Evolutionary conservation across 2,888 invertebrate genomes (phyloP).

Genomic region (Calephelis perditalis): DNA sequence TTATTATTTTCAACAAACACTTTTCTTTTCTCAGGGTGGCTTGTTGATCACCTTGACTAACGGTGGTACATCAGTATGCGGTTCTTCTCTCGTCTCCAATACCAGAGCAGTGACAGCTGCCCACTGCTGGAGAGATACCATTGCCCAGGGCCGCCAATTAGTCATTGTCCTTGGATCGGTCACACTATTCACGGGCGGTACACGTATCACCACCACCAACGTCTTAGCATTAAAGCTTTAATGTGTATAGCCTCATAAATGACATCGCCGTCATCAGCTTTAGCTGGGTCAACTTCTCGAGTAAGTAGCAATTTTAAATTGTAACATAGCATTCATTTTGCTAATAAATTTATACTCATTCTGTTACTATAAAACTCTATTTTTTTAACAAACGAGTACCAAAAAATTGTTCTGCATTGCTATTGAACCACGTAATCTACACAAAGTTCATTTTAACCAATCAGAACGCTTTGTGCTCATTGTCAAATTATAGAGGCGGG

Average conservation of each 20-base stretch:
- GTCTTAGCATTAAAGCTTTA: slow-evolving; percentile 37
- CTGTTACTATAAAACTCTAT: too few species aligned
- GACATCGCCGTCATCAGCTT: slow-evolving; percentile 42
- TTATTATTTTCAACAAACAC: neutral
- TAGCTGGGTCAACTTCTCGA: slow-evolving; percentile 17
- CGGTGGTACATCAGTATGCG: slow-evolving; percentile 39
- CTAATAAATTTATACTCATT: too few species aligned
- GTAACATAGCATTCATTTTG: too few species aligned
- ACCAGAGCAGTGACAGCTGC: slow-evolving; percentile 41
- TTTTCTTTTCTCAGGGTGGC: slow-evolving; percentile 36
- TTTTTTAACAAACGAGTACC: too few species aligned
- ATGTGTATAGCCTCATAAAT: slow-evolving; percentile 27
- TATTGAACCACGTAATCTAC: too few species aligned
- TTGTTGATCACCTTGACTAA: slow-evolving; percentile 38
- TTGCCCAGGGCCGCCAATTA: slow-evolving; percentile 38
- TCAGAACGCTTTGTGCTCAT: too few species aligned
- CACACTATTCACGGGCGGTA: too few species aligned
- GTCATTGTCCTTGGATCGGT: too few species aligned
- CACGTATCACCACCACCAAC: slow-evolving; percentile 26
- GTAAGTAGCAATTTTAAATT: slow-evolving; percentile 17
- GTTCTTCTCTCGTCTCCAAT: slow-evolving; percentile 18
- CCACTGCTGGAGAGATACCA: slow-evolving; percentile 43
- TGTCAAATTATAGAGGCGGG: too few species aligned
- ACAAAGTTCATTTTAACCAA: too few species aligned
- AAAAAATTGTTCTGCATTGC: too few species aligned